Base-by-base conservation (phyloP, 1,140 invertebrate genomes). In the Caenorhabditis brenneri region DNA sequence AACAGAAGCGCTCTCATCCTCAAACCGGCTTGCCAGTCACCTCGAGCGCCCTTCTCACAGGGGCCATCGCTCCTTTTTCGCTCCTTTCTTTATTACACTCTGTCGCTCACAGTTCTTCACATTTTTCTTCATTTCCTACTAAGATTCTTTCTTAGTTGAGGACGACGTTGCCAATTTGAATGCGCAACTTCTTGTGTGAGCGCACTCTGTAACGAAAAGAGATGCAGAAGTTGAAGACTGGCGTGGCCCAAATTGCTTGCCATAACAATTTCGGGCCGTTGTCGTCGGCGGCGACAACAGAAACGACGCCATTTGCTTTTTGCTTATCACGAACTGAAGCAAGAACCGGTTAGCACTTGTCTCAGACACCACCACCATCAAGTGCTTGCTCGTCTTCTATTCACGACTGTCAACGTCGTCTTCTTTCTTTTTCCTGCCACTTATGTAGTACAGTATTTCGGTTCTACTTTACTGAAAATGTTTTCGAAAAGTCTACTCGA, bases 341-440 rank as follows among this genome's bases (percentile, higher is more conserved):
- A 74, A 74, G 65, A 74, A 74, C 65, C 65, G 65, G 65, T 74
- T 74, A 36, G 65, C 65, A 74, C 65, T 74, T 42, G 65, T 74
- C 65, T 74, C 29, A 74, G 65, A 74, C 65, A 74, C 65, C 65
- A 74, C 58, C 7, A 65, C 65, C 65, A 74, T 74, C 65, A 74
- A 74, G 65, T 74, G 65, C 65, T 74, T 74, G 65, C 65, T 74
- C 65, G 65, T 74, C 65, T 42, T 74, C 65, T 74, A n/a, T 74
- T 74, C 36, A 24, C 65, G 65, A 74, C 65, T 42, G 36, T 42
- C 65, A 74, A 65, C 31, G 60, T 29, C 53, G 7, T 65, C 29
- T 65, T 65, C 36, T 74, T 9, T 42, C 36, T 74, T 74, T 36
- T 42, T 74, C 19, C 65, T 74, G 65, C 65, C 36, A 74, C 65